Evolutionary conservation across 2,113 vertebrate species (phyloP), one percentile per base, ranked within the genome.

Genomic region (Nycticryphes semicollaris): DNA sequence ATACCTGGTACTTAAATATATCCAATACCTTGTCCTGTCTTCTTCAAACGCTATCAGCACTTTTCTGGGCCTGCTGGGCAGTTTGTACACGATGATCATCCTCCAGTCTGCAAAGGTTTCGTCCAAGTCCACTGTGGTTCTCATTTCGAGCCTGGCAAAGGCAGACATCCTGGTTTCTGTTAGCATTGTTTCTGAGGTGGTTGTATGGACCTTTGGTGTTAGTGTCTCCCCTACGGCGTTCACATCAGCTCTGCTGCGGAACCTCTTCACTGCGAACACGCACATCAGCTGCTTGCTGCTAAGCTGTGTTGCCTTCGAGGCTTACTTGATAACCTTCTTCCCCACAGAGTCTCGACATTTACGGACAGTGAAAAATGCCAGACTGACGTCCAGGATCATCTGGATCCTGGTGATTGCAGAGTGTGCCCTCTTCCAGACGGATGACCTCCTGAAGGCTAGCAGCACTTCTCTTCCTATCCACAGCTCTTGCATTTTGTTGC

Each of bases 1-100:
- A 47, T 98, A 98, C 92, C 78, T 99, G 31, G 92, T 97, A 37
- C 95, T 98, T 73, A 99, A 98, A 94, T 98, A 98, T 12, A 89
- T 98, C 89, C 98, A 98, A 2, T 98, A 98, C 90, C 95, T 99
- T 22, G 88, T 99, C 85, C 94, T 98, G 67, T 98, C 98, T 6
- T 97, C 96, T 28, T 87, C 97, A 9, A 97, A 95, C 0, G 12
- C 76, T 7, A 14, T 97, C 57, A 94, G 98, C 83, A 96, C 98
- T 28, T n/a, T 96, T 12, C 82, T 98, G 90, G 98, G 98, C 16
- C 96, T 98, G 43, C 60, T 97, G 90, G 97, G 97, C 91, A 99
- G 98, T 53, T n/a, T 93, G 2, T 96, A 97, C 37, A 84, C 97
- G 1, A 63, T 94, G 8, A 9, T 97, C 92, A 84, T 98, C 69